Evolutionary conservation across 2,113 vertebrate species (phyloP), one percentile per base, ranked within the genome.

Genomic region (Limanda limanda): DNA sequence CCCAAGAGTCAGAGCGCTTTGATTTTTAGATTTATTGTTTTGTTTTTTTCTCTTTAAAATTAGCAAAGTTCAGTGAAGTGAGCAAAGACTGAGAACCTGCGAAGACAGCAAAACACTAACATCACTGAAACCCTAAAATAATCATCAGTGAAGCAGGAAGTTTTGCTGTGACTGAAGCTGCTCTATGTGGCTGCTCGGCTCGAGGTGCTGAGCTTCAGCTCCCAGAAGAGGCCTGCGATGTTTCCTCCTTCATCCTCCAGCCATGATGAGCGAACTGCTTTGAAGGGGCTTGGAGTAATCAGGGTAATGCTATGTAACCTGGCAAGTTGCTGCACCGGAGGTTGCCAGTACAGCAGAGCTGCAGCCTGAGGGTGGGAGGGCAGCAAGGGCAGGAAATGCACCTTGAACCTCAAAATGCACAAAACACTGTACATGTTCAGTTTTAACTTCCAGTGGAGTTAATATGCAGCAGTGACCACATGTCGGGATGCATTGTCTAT

Each of bases 61-160:
- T 24, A 70, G 58, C 1, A 3, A 20, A 71, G 69, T 59, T 73
- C 61, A 68, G 56, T 31, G 18, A 45, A 67, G 69, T 59, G 67
- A 81, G 58, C 42, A 27, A 62, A 75, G 25, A 65, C 55, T 42
- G 37, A 5, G 31, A 0, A 62, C 12, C 68, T 79, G 48, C 64
- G 56, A 84, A 82, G 70, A 76, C 61, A 25, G 64, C 27, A 59
- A 74, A 86, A 74, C 55, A 81, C 54, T 58, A 64, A 76, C 84
- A 79, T 86, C 58, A 79, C 48, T 58, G 71, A 78, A 86, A 78
- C 84, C 82, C 37, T 78, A 64, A 72, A 85, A 56, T 3, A 56
- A 83, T 80, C 79, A 71, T 47, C 79, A 86, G 76, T 73, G 71
- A 82, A 85, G n/a, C n/a, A 42, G 69, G 76, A 83, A 63, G 71